A percentile compares a stretch with the other conserved stretches of the same genome.
Conservation (phyloP, 2,797 vertebrate species). For the Rhabdomys pumilio region DNA sequence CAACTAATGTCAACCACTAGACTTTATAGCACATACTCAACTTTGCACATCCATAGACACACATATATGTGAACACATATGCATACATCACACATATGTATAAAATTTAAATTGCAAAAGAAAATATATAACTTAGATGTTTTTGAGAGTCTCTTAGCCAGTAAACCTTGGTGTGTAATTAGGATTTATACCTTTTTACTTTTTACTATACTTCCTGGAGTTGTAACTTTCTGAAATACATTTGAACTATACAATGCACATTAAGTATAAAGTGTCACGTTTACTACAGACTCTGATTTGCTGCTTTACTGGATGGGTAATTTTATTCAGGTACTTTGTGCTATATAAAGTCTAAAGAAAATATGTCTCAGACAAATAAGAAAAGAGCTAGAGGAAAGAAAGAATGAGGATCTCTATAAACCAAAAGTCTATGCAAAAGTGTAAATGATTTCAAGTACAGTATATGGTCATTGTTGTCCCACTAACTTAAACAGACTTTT, state of each 20-base stretch:
- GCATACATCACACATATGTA: not conserved
- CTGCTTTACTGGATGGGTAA: not conserved
- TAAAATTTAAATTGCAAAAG: constrained; percentile 30
- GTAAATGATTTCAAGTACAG: constrained; percentile 31
- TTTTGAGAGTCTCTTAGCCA: constrained; percentile 19
- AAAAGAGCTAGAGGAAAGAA: constrained; percentile 32
- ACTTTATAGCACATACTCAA: not conserved
- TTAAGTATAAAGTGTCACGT: constrained; percentile 10
- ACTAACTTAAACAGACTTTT: constrained; percentile 43
- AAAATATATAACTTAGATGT: constrained; percentile 24
- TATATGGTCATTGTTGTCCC: not conserved
- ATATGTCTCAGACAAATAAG: not conserved
- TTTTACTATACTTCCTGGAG: not conserved
- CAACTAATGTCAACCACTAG: not conserved
- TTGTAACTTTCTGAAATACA: constrained; percentile 13
- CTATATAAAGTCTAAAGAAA: not conserved
- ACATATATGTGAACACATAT: not conserved
- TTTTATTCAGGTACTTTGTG: not conserved
- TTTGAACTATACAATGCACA: not conserved
- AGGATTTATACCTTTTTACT: not conserved
- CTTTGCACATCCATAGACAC: not conserved
- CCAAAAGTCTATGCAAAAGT: not conserved
- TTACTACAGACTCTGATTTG: not conserved
- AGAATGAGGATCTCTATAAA: not conserved
- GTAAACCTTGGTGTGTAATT: not conserved